These are phyloP conservation scores for Kryptopterus vitreolus DNA, from an alignment of 2,797 vertebrate species.

Conservation along the genomic window DNA sequence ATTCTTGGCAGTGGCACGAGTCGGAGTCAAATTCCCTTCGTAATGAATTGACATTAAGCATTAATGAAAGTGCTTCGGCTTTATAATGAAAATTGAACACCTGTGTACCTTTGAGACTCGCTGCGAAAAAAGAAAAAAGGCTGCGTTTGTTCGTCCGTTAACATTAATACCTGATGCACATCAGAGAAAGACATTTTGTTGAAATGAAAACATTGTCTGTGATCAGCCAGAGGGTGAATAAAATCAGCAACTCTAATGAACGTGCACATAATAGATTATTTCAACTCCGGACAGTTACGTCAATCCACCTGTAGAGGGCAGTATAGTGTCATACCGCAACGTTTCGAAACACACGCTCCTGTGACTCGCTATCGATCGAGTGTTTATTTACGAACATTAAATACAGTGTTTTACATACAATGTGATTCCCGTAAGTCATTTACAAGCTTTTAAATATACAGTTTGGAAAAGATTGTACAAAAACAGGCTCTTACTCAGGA, in stretches of 20 bases:
- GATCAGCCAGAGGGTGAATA: slow-evolving; percentile 3
- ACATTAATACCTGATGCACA: slow-evolving; percentile 3
- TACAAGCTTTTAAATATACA: neutral
- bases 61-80: slow-evolving; percentile 25
- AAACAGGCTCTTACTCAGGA: neutral
- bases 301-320: slow-evolving; percentile 41
- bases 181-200: slow-evolving; percentile 3
- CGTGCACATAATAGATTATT: neutral
- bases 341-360: neutral
- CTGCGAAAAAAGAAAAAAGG: neutral
- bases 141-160: slow-evolving; percentile 5
- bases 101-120: slow-evolving; percentile 22
- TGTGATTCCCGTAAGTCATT: too few relatives aligned
- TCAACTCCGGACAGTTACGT: slow-evolving; percentile 15
- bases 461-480: neutral
- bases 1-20: slow-evolving; percentile 15
- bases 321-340: slow-evolving; percentile 27
- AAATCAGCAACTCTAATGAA: neutral
- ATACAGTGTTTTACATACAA: too few relatives aligned
- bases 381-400: neutral
- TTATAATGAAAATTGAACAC: slow-evolving; percentile 34
- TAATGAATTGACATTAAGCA: slow-evolving; percentile 30
- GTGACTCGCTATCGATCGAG: neutral
- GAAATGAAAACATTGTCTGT: slow-evolving; percentile 24
- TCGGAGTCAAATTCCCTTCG: slow-evolving; percentile 14